Conservation (phyloP, 2,113 vertebrate genomes). For the Ahaetulla prasina region DNA sequence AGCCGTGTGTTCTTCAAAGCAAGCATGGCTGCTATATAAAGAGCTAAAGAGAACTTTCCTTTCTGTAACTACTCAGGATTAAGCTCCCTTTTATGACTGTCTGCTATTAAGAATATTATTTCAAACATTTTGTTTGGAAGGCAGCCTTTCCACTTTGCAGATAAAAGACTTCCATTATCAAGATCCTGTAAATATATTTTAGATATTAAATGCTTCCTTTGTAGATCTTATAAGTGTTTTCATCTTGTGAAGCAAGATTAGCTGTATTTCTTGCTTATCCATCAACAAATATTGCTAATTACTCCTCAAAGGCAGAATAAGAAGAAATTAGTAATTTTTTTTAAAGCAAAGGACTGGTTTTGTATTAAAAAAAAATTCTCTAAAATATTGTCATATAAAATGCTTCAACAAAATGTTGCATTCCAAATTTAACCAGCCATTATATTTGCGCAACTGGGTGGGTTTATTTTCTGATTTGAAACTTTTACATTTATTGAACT, state of each 20-base stretch:
- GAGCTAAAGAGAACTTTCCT: constrained; percentile 45
- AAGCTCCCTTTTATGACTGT: constrained; percentile 30
- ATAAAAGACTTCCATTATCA: constrained; percentile 67
- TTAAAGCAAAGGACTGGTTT: constrained; percentile 26
- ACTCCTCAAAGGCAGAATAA: constrained; percentile 55
- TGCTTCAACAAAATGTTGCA: constrained; percentile 27
- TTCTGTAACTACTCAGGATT: constrained; percentile 49
- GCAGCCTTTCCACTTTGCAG: constrained; percentile 45
- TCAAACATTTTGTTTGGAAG: constrained; percentile 60
- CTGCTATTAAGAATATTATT: constrained; percentile 46
- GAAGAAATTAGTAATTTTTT: constrained; percentile 39
- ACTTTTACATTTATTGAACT: constrained; percentile 1
- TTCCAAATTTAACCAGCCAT: constrained; percentile 14
- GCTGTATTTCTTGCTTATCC: constrained; percentile 64
- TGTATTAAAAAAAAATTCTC: not conserved
- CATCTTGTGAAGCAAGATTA: constrained; percentile 50
- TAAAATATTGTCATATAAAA: constrained; percentile 35
- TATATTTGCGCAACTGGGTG: constrained; percentile 24
- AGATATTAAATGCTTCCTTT: constrained; percentile 65
- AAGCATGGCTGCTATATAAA: constrained; percentile 25
- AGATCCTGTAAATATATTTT: constrained; percentile 59
- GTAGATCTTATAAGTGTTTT: constrained; percentile 53
- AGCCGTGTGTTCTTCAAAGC: constrained; percentile 18
- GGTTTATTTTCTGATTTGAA: not conserved
- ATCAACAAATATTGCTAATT: constrained; percentile 68